Base-by-base conservation (phyloP, 2,797 vertebrate species). In the Crypturellus tataupa region DNA sequence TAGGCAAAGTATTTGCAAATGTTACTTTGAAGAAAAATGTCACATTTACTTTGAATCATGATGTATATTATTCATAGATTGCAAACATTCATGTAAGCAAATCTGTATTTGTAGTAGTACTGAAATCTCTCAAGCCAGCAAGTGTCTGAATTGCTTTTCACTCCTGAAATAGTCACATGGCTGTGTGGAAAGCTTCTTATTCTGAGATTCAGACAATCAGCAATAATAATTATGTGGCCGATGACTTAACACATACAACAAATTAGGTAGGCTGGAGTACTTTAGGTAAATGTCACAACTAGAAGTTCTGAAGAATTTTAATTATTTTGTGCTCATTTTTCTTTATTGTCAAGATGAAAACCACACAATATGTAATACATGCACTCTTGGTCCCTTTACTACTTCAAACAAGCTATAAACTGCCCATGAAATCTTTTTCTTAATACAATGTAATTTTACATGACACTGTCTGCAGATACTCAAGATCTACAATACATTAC, bases 31-130 rank as follows among this genome's bases (percentile, higher is more conserved):
- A 85, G 75, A 53, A 92, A 90, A 90, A 64, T 37, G 77, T 40
- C 56, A 58, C 31, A 80, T 73, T 78, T n/a, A 13, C 23, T 94
- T 92, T 86, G 68, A 93, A 88, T 91, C 78, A 60, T 44, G 71
- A 69, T 64, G 90, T 94, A n/a, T 55, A 93, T 96, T 94, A 90
- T 94, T 96, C 78, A 86, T 60, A 84, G 20, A 64, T 14, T 85
- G 86, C 68, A 95, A 95, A 89, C n/a, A 84, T 67, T 84, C n/a
- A 59, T 53, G 56, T n/a, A 88, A 88, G 47, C n/a, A 92, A 85
- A 69, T 63, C 47, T 73, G 12, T 88, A 23, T 81, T 87, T 73
- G 49, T 60, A 55, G 46, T 62, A 46, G 17, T 19, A 71, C 46
- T 91, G 59, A 78, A 72, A 93, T 81, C 55, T 84, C 37, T 80